Percentiles rank a stretch among this genome's conserved stretches.
Evolutionary conservation across 2,113 vertebrate species (phyloP).

Genomic region (Dicentrarchus labrax): DNA sequence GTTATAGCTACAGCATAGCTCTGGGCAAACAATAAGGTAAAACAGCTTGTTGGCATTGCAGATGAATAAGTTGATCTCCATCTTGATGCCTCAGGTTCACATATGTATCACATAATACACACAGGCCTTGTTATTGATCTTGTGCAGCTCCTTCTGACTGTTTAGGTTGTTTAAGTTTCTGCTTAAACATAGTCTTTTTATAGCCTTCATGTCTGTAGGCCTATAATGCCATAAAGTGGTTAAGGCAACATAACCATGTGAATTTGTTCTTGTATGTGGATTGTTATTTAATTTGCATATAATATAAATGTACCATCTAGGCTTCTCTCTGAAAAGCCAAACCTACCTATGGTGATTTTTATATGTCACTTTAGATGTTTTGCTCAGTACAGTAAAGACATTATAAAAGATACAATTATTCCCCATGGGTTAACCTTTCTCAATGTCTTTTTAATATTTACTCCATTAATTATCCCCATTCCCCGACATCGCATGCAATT

Average conservation of each 20-base stretch:
- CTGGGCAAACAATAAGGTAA: slow-evolving; percentile 8
- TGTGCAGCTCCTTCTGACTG: neutral
- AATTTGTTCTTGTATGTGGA: neutral
- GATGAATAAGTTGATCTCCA: neutral
- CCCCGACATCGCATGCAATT: neutral
- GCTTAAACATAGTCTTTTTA: neutral
- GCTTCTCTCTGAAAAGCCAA: neutral
- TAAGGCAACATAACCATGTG: neutral
- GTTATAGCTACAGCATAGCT: neutral
- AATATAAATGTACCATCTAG: neutral
- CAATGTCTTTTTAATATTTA: neutral
- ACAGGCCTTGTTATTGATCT: neutral
- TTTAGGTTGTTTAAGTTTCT: neutral
- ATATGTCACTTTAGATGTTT: neutral
- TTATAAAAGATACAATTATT: neutral
- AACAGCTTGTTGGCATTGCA: neutral
- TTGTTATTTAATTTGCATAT: neutral
- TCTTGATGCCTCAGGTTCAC: neutral
- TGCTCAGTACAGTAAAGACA: neutral
- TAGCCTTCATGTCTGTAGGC: neutral
- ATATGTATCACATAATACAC: neutral
- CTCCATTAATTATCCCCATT: neutral
- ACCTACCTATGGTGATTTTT: neutral
- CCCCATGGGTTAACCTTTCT: neutral
- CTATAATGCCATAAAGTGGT: neutral